Evolutionary conservation across 2,797 vertebrate genomes (phyloP).

Genomic region (Hirundo rustica): DNA sequence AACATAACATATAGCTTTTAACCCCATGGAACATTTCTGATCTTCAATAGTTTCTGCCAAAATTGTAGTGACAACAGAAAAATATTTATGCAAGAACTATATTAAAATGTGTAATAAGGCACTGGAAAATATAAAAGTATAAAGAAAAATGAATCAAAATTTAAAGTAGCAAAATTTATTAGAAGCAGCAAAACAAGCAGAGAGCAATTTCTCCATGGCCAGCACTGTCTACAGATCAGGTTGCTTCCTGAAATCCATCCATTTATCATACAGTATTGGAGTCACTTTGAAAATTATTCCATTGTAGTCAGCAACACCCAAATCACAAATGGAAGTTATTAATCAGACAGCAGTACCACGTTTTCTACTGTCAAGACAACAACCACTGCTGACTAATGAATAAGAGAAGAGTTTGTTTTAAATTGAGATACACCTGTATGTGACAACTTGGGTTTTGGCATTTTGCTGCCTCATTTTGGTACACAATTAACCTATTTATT

Average conservation of each 20-base stretch:
- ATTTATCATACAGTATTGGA: conserved; percentile 7
- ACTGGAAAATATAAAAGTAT: not conserved
- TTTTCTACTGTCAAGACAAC: conserved; percentile 41
- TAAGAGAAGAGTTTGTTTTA: conserved; percentile 11
- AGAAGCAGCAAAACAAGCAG: not conserved
- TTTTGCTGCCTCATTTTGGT: conserved; percentile 8
- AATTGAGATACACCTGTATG: not conserved
- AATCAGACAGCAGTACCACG: conserved; percentile 45
- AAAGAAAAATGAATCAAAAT: not conserved
- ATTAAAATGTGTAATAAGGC: accelerated
- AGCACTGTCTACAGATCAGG: not conserved
- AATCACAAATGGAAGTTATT: conserved; percentile 38
- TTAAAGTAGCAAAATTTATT: not conserved
- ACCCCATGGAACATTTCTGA: not conserved
- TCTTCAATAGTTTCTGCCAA: not conserved
- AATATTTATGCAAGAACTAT: not conserved
- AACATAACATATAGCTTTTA: not conserved
- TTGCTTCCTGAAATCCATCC: not conserved
- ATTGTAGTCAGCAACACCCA: conserved; percentile 32
- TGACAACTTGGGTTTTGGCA: conserved; percentile 14
- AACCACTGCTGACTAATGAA: conserved; percentile 36
- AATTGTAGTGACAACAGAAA: not conserved
- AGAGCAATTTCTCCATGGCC: not conserved
- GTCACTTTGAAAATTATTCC: conserved; percentile 50
- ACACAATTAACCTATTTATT: not conserved